These are phyloP conservation scores for Clanis bilineata DNA, from an alignment of 2,888 invertebrate species.

Conservation along the genomic window DNA sequence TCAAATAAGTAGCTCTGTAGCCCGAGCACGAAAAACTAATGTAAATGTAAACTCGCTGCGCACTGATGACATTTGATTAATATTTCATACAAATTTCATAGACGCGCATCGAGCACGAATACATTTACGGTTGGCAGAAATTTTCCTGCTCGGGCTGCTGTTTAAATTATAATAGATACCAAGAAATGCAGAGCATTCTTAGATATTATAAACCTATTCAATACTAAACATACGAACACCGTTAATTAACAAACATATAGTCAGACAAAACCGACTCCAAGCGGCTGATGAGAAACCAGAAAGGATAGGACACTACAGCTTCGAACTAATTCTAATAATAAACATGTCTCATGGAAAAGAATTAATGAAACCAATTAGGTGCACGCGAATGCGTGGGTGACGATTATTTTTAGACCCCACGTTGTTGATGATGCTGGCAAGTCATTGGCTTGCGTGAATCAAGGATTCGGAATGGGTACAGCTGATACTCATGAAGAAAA, in stretches of 20 bases:
- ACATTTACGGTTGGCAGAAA: no score
- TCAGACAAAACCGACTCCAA: neutral
- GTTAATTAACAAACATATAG: neutral
- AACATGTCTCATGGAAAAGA: conserved; percentile 8
- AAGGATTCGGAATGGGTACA: neutral
- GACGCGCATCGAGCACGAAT: no score
- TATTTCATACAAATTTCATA: no score
- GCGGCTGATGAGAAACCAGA: conserved; percentile 1
- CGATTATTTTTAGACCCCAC: neutral
- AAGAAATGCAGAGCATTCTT: neutral
- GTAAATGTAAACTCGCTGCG: no score
- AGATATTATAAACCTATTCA: neutral
- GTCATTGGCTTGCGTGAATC: conserved; percentile 12
- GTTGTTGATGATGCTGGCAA: neutral
- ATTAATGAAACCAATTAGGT: conserved; percentile 10
- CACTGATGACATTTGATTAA: no score
- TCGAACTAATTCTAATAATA: conserved; percentile 21
- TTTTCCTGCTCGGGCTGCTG: no score
- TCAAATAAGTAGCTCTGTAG: no score
- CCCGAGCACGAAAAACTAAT: no score
- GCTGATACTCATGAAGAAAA: neutral
- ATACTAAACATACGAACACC: neutral
- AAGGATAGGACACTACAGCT: conserved; percentile 14
- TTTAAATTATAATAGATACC: no score
- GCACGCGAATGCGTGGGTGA: conserved; percentile 1